Base-by-base conservation (phyloP, 2,888 invertebrate species). In the Dendrolimus pini region DNA sequence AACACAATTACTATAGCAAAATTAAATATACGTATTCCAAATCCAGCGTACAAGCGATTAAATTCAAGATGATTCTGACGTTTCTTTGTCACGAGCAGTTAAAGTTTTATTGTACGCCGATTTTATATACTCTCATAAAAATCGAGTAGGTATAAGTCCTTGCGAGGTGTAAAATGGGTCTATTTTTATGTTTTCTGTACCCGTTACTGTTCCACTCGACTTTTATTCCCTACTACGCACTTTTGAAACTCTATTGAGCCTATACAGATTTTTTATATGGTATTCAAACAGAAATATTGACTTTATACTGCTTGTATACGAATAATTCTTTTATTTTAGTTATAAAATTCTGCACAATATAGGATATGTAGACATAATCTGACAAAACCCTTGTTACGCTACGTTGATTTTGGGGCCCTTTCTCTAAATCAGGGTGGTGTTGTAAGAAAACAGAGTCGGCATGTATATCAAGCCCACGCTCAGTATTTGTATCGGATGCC, bases 161-260 rank as follows among this genome's bases (percentile, higher is more conserved):
- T 75, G 78, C 68, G 78, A 86, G 82, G 85, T 86, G 88, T 83
- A 80, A 85, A 87, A 85, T 84, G 77, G 77, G 79, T 82, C 81
- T 82, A 84, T 84, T 88, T 86, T 89, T 86, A 84, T 80, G 78
- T 30, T 30, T 30, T 78, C 74, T 72, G 74, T 69, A 69, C 79
- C 80, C 77, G 82, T 89, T 83, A 85, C 77, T 76, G 47, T 77
- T 73, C 74, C 72, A 82, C 78, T 83, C 77, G 80, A 76, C 47
- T 10, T 47, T 78, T 83, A 86, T 85, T 85, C 86, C 86, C 82
- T 65, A 75, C 68, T 74, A 71, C 82, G 77, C 81, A 83, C 73
- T 82, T 83, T 77, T 75, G 70, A 72, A 79, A 78, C 74, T 76
- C 80, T 78, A 72, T 74, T 72, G 63, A 66, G 42, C 57, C 57